Base-by-base conservation (phyloP, 2,797 vertebrate species). In the Coccyzus lansbergi region DNA sequence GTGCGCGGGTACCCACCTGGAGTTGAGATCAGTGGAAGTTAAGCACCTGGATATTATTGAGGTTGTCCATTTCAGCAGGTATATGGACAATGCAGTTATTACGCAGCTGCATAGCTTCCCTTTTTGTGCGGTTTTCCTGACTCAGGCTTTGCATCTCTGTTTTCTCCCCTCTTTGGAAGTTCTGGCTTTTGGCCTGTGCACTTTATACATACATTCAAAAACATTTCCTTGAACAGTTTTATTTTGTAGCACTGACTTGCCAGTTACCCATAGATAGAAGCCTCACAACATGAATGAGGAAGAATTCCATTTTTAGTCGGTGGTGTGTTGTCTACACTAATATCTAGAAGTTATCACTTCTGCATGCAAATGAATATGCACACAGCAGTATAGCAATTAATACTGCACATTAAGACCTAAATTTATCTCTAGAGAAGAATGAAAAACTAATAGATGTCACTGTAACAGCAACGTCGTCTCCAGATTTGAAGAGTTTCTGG, bases 121-220 rank as follows among this genome's bases (percentile, higher is more conserved):
- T 60, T 75, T 81, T 82, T 40, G 12, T 53, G 79, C 21, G 44
- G 10, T 33, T 94, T 46, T 90, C 63, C 67, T 86, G 63, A 33
- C 0, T 1, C 11, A 10, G 52, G 51, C 60, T 58, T 82, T 80
- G 75, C 25, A 74, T 16, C 5, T 58, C 49, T 58, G 5, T 15
- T 93, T 90, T 68, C 83, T 81, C 46, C 3, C 2, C 75, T 80
- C 52, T 62, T 85, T 68, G 22, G 48, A 70, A 40, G 31, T 49
- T 89, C 62, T 93, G 87, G 52, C 80, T 83, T 78, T 83, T 1
- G 12, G 84, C 62, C 91, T 89, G 46, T 88, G 53, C 59, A 77
- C 90, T 96, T 96, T 84, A 75, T 77, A 59, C 58, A 22, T 83
- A 28, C 25, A 64, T 87, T 72, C 11, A 36, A 51, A 86, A 86